These are phyloP conservation scores for Xanthia togata DNA, from an alignment of 2,888 invertebrate species.

Conservation along the genomic window DNA sequence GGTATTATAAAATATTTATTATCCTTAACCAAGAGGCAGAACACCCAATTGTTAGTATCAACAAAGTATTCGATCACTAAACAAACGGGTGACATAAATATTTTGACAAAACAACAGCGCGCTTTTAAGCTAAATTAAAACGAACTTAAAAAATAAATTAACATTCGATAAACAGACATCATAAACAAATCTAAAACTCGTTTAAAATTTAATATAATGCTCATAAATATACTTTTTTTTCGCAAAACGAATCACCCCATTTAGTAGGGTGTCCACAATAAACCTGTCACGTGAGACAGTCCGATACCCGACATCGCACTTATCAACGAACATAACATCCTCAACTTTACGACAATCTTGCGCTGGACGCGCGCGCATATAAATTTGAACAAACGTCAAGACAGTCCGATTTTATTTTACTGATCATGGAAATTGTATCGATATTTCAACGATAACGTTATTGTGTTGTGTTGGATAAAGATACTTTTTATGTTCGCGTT, in stretches of 20 bases:
- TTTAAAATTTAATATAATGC: slow-evolving; percentile 65
- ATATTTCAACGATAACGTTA: slow-evolving; percentile 89
- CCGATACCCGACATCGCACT: slow-evolving; percentile 86
- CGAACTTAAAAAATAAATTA: slow-evolving; percentile 52
- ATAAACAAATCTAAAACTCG: slow-evolving; percentile 65
- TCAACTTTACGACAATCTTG: slow-evolving; percentile 88
- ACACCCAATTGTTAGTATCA: slow-evolving; percentile 4
- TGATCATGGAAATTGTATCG: slow-evolving; percentile 89
- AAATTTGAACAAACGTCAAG: slow-evolving; percentile 88
- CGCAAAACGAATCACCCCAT: slow-evolving; percentile 78
- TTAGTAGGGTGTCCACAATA: slow-evolving; percentile 88
- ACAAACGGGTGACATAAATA: slow-evolving; percentile 23
- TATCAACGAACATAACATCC: slow-evolving; percentile 88
- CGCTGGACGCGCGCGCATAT: slow-evolving; percentile 82
- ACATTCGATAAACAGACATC: slow-evolving; percentile 55
- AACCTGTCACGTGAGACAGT: slow-evolving; percentile 86
- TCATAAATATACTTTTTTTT: slow-evolving; percentile 71
- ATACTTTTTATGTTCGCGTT: slow-evolving; percentile 84
- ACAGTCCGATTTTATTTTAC: slow-evolving; percentile 87
- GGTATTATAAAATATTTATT: background rate
- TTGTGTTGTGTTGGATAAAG: slow-evolving; percentile 81
- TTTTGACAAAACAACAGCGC: slow-evolving; percentile 37
- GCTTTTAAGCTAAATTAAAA: slow-evolving; percentile 54
- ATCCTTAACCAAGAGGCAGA: background rate
- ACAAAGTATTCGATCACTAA: slow-evolving; percentile 37